phyloP scores from a whole-genome alignment of 64 coral and sea anemone genomes.

The Actinia tenebrosa region DNA sequence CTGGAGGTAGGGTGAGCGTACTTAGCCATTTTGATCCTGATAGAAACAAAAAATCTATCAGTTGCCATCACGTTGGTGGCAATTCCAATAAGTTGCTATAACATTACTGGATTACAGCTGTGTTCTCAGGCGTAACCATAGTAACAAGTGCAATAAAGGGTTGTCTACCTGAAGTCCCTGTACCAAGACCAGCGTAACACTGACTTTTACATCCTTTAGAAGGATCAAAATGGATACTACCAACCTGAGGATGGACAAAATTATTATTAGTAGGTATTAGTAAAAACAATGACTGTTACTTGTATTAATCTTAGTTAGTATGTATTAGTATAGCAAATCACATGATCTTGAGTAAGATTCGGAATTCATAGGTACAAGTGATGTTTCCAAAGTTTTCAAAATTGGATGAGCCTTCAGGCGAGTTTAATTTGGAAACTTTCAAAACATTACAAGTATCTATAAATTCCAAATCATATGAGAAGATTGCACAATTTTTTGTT shows the following conservation, averaged over 20 bases:
- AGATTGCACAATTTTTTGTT: too few relatives aligned
- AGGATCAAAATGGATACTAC: constrained; percentile 63
- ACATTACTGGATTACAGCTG: neutral
- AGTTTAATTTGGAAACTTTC: too few relatives aligned
- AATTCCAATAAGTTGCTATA: neutral
- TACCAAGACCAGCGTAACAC: constrained; percentile 70
- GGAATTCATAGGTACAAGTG: too few relatives aligned
- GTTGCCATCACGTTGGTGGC: neutral
- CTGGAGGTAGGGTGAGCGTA: constrained; percentile 63
- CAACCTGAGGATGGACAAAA: constrained; percentile 27
- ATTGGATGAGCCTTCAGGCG: too few relatives aligned
- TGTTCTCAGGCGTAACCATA: neutral
- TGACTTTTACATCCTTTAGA: constrained; percentile 50
- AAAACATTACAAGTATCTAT: too few relatives aligned
- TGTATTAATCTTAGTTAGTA: too few relatives aligned
- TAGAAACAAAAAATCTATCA: neutral
- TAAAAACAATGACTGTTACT: neutral
- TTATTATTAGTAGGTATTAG: neutral
- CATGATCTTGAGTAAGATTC: too few relatives aligned
- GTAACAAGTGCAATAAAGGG: neutral
- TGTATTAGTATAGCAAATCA: too few relatives aligned
- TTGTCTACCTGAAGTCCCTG: neutral
- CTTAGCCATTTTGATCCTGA: constrained; percentile 66
- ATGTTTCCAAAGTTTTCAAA: too few relatives aligned
- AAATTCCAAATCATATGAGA: too few relatives aligned